These are phyloP conservation scores for Uropsilus gracilis DNA, from an alignment of 2,113 vertebrate genomes.

Conservation along the genomic window DNA sequence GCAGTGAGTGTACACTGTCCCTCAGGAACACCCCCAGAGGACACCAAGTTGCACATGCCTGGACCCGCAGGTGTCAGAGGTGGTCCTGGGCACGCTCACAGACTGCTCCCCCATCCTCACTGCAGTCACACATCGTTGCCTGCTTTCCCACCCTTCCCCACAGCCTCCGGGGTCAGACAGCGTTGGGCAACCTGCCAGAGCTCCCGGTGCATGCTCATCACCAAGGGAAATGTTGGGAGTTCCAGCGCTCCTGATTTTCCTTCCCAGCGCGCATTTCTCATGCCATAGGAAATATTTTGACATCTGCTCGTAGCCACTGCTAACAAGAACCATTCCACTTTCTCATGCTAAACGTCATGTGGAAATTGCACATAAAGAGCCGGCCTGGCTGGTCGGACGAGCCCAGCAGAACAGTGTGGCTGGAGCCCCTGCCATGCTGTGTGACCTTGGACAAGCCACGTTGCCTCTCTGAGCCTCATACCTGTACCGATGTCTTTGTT, in stretches of 20 bases:
- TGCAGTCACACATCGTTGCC: accelerated
- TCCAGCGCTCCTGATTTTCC: neutral
- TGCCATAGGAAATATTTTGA: slow-evolving; percentile 63
- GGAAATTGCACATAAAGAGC: neutral
- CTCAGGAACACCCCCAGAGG: no score
- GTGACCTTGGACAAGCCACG: neutral
- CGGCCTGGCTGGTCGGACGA: neutral
- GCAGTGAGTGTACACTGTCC: no score
- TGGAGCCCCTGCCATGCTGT: neutral
- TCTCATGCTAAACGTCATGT: neutral
- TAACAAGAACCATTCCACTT: neutral
- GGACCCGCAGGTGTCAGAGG: neutral
- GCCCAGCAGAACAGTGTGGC: no score
- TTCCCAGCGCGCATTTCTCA: neutral
- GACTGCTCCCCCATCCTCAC: neutral
- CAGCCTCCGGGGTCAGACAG: accelerated
- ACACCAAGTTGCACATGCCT: neutral
- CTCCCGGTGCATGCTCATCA: neutral
- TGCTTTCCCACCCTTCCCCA: neutral
- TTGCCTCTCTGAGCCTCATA: neutral
- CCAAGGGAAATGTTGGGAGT: slow-evolving; percentile 54
- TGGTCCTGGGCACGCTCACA: neutral
- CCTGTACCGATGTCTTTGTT: neutral
- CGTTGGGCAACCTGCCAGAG: neutral
- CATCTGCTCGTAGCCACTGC: neutral